Evolutionary conservation across 2,113 vertebrate genomes (phyloP), one percentile per base, ranked within the genome.

Genomic region (Anser brachyrhynchus): DNA sequence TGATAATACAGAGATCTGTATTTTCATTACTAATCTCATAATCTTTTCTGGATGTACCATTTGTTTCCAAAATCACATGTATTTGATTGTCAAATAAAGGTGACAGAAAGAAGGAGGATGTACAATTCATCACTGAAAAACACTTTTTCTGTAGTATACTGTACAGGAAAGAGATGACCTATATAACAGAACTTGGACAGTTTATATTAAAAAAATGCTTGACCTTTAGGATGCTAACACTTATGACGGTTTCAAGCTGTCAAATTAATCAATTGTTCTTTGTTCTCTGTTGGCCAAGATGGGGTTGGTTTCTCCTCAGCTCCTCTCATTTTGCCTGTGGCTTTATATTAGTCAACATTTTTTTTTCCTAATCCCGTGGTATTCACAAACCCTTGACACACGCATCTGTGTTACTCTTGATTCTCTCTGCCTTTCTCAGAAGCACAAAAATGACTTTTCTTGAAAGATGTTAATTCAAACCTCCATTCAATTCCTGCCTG

Each of bases 381-480:
- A 13, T 35, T 26, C 75, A 2, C 43, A 3, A 57, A 31, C 29
- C 65, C 52, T 46, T 64, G 65, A 49, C 57, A 79, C 44, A 7
- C 57, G 69, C 0, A 0, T 67, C 19, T 86, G 82, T 71, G 65
- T 43, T 94, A 61, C 74, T 92, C 92, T 69, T 84, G 57, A 46
- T 69, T 84, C 65, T 76, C 4, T 4, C 57, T 65, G 43, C 76
- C 69, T 89, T 35, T 65, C 65, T 86, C 44, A 55, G 62, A 90
- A 89, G 69, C 69, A 33, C 71, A 90, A 77, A 93, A 90, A 65
- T 57, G 31, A 19, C 7, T 77, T 86, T 93, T 80, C 70, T 81
- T 87, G 65, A 49, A 81, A 92, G 61, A 64, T 67, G 21, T 43
- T 75, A 75, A 75, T 93, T 87, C 79, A 86, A 71, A 94, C 67